Conservation (phyloP, 1,140 invertebrate species). For the Bombus huntii region DNA sequence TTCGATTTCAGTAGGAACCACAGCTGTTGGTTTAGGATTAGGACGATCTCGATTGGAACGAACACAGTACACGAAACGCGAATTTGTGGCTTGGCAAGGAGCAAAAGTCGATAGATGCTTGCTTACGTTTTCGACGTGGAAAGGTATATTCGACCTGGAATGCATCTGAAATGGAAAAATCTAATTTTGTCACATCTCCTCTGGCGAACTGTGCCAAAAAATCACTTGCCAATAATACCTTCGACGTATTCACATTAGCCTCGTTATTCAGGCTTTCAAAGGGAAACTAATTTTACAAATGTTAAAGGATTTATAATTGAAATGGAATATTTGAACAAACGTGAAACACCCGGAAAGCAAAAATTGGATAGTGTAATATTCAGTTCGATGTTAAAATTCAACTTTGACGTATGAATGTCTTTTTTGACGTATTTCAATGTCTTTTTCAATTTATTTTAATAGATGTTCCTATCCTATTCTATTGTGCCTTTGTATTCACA, state of each 20-base stretch:
- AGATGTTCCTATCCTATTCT: neutral
- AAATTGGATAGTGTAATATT: neutral
- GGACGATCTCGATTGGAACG: constrained; percentile 7
- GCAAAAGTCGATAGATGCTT: constrained; percentile 42
- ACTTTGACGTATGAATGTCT: neutral
- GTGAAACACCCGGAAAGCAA: neutral
- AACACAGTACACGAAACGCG: neutral
- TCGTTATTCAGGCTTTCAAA: too few relatives aligned
- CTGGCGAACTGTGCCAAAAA: constrained; percentile 10
- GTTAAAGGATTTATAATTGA: neutral
- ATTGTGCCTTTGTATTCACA: neutral
- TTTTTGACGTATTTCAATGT: neutral
- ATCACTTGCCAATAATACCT: constrained; percentile 24
- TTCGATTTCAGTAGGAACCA: neutral
- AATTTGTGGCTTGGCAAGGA: constrained; percentile 48
- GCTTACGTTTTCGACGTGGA: constrained; percentile 35
- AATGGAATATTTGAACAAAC: neutral
- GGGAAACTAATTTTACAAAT: neutral
- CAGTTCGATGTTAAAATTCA: neutral
- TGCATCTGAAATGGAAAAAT: constrained; percentile 22
- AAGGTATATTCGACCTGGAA: constrained; percentile 20
- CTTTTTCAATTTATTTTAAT: too few relatives aligned
- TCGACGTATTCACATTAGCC: neutral
- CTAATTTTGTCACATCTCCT: constrained; percentile 35
- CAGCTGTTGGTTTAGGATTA: constrained; percentile 28